Evolutionary conservation across 1,140 invertebrate species (phyloP).

Genomic region (Pogonognathellus flavescens): DNA sequence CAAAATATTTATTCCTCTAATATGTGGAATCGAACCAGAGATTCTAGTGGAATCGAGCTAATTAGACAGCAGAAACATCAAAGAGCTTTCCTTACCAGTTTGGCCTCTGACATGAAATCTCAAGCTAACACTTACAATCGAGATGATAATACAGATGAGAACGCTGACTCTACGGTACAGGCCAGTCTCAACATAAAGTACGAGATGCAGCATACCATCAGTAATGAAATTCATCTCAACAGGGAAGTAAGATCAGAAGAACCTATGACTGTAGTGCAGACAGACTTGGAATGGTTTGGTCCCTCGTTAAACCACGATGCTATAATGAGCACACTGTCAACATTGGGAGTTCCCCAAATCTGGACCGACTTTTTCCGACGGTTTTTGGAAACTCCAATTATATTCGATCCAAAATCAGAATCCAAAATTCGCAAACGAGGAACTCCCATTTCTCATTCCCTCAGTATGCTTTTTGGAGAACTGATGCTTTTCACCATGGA

Average conservation of each 20-base stretch:
- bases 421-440: slow-evolving; percentile 19
- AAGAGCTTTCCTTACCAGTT: neutral
- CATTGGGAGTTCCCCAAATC: slow-evolving; percentile 18
- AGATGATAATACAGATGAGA: neutral
- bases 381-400: slow-evolving; percentile 51
- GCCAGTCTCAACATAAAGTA: slow-evolving; percentile 51
- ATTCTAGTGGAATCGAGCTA: neutral
- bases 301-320: slow-evolving; percentile 56
- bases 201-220: slow-evolving; percentile 50
- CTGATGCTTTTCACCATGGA: slow-evolving; percentile 54
- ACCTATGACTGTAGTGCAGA: slow-evolving; percentile 45
- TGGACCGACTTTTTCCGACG: slow-evolving; percentile 58
- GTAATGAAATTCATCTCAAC: slow-evolving; percentile 54
- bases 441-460: slow-evolving; percentile 43
- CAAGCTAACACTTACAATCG: neutral
- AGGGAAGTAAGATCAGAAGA: slow-evolving; percentile 2
- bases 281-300: slow-evolving; percentile 58
- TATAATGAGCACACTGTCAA: slow-evolving; percentile 31
- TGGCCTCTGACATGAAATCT: neutral
- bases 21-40: slow-evolving; percentile 34
- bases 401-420: neutral
- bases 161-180: neutral
- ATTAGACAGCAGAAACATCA: neutral
- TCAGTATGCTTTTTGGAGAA: slow-evolving; percentile 56
- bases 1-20: slow-evolving; percentile 47